Conservation (phyloP, 2,113 vertebrate genomes). For the Anhinga anhinga region DNA sequence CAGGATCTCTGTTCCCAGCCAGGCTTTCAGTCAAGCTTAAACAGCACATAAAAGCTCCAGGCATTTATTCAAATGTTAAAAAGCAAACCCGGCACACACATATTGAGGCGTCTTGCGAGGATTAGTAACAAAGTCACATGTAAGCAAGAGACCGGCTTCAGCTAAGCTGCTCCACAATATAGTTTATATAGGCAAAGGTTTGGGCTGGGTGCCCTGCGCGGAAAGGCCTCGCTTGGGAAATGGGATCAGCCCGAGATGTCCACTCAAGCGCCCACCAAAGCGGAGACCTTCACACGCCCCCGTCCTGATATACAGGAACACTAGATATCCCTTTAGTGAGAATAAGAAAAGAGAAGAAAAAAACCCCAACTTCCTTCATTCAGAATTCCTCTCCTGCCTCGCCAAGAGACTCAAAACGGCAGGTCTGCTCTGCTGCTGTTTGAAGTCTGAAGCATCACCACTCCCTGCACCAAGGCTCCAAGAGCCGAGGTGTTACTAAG, state of each 20-base stretch:
- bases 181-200: background rate
- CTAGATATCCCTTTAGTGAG: accelerated
- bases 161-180: background rate
- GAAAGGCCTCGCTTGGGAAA: background rate
- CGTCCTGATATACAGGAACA: accelerated
- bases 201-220: background rate
- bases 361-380: too few species aligned
- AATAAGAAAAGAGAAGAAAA: too few species aligned
- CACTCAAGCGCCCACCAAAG: background rate
- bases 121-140: background rate
- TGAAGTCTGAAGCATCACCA: background rate
- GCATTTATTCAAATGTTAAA: slow-evolving; percentile 38
- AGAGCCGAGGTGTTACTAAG: background rate
- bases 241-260: background rate
- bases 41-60: slow-evolving; percentile 25
- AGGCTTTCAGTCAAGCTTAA: slow-evolving; percentile 11
- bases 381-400: background rate
- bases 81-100: background rate
- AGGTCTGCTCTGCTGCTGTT: background rate
- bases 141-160: background rate
- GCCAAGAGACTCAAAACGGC: accelerated
- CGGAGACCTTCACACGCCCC: background rate
- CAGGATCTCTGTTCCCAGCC: slow-evolving; percentile 49
- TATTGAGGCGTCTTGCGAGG: background rate
- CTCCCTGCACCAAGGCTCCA: accelerated